A percentile compares a stretch with the other conserved stretches of the same genome.
These are phyloP conservation scores for Petaurus breviceps DNA, from an alignment of 2,113 vertebrate species.

Conservation along the genomic window DNA sequence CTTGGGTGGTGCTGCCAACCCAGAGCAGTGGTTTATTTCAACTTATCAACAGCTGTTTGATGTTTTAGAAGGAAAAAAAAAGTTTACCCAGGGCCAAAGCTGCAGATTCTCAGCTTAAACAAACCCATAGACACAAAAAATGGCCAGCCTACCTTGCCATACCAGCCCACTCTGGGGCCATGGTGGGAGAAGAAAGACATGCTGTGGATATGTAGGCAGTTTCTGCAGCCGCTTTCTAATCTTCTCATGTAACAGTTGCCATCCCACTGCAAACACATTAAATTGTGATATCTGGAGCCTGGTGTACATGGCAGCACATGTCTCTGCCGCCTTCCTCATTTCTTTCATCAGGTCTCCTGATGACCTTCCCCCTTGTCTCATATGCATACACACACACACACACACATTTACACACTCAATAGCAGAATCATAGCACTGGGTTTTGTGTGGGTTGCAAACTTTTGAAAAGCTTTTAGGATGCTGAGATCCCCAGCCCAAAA, in stretches of 20 bases:
- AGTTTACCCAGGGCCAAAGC: constrained; percentile 25
- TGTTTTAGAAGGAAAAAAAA: constrained; percentile 24
- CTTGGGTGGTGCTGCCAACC: background rate
- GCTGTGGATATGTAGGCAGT: background rate
- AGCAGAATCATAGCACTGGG: constrained; percentile 17
- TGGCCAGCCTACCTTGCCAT: background rate
- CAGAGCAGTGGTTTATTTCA: background rate
- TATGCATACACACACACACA: background rate
- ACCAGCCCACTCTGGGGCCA: background rate
- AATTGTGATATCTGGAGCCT: background rate
- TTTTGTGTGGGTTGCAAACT: background rate
- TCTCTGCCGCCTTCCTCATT: background rate
- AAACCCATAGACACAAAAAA: constrained; percentile 41
- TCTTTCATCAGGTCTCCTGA: background rate
- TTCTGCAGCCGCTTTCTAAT: constrained; percentile 33
- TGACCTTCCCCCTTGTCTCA: background rate
- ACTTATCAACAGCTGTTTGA: constrained; percentile 26
- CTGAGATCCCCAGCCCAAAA: background rate
- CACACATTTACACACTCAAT: background rate
- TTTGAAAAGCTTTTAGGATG: background rate
- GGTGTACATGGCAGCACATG: background rate
- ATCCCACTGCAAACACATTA: background rate
- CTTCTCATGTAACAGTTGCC: constrained; percentile 7
- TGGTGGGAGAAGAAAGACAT: constrained; percentile 9
- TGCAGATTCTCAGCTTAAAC: constrained; percentile 50